Evolutionary conservation across 2,797 vertebrate genomes (phyloP), one percentile per base, ranked within the genome.

Genomic region (Tenualosa ilisha): DNA sequence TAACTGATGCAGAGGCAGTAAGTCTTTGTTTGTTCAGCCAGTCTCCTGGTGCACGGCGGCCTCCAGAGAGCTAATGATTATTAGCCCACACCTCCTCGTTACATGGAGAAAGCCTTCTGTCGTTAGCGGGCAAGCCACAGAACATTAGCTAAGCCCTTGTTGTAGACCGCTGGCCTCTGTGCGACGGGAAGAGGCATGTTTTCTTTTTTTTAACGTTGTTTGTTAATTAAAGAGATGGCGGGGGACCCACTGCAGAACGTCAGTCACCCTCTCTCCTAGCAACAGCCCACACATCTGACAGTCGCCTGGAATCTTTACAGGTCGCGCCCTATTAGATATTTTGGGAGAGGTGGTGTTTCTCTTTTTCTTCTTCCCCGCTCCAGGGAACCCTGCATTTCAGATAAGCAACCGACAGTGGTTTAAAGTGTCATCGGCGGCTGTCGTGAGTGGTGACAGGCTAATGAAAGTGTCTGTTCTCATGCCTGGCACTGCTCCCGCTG

Each of bases 381-480:
- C 17, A 9, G 22, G 72, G 37, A 46, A 15, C 72, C 72, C 72
- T 22, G 43, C 37, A 79, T 79, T 79, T 79, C 72, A 79, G 72
- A 79, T 43, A 46, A 79, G 72, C 72, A 79, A 79, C n/a, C 72
- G 2, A 6, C 72, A 79, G 37, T 9, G 72, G 37, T 79, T 79
- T 79, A 43, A 20, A 79, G 17, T 40, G 72, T 17, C 37, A 46
- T 40, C 15, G 4, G 8, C 17, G 15, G 3, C 65, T 72, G 31
- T 37, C 65, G 1, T 31, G 5, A 56, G 84, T 79, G 84, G 75
- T 81, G 85, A 87, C 84, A 79, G 59, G 61, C 59, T 86, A 87
- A 89, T 86, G 68, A 89, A 63, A 83, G 83, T 85, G 49, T 81
- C 63, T 72, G 61, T 79, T 75, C 17, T 79, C 40, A 40, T 7